Percentiles rank a stretch among this genome's conserved stretches.
These are phyloP conservation scores for Penaeus vannamei DNA, from an alignment of 1,140 invertebrate species.

Conservation along the genomic window DNA sequence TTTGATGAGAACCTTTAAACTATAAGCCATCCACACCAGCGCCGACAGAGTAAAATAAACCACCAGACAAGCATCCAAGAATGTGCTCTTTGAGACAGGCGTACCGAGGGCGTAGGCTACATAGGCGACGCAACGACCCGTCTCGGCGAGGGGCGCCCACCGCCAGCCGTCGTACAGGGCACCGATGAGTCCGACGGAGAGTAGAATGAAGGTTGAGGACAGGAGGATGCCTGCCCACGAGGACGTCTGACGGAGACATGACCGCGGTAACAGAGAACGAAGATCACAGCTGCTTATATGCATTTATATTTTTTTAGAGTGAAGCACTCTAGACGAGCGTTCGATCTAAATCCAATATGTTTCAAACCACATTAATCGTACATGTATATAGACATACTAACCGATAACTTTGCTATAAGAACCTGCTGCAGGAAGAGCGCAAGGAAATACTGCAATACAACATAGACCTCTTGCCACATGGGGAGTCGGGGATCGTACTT, in stretches of 20 bases:
- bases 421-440: constrained; percentile 71
- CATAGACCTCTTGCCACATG: constrained; percentile 80
- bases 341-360: too few relatives aligned
- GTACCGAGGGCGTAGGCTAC: constrained; percentile 49
- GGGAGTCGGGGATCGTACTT: constrained; percentile 82
- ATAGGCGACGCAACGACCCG: constrained; percentile 42
- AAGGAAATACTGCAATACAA: constrained; percentile 80
- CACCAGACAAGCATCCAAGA: constrained; percentile 21
- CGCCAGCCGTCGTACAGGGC: constrained; percentile 60
- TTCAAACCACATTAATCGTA: background rate
- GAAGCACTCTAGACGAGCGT: too few relatives aligned
- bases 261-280: too few relatives aligned
- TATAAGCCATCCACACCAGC: constrained; percentile 47
- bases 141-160: constrained; percentile 60
- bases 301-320: too few relatives aligned
- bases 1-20: constrained; percentile 11
- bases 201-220: constrained; percentile 38
- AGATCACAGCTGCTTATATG: too few relatives aligned
- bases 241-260: constrained; percentile 23
- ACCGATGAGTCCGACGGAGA: constrained; percentile 42
- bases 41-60: constrained; percentile 50
- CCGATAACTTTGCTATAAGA: constrained; percentile 33
- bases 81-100: background rate
- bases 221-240: constrained; percentile 27
- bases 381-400: background rate